Base-by-base conservation (phyloP, 2,113 vertebrate genomes). In the Acanthochromis polyacanthus region DNA sequence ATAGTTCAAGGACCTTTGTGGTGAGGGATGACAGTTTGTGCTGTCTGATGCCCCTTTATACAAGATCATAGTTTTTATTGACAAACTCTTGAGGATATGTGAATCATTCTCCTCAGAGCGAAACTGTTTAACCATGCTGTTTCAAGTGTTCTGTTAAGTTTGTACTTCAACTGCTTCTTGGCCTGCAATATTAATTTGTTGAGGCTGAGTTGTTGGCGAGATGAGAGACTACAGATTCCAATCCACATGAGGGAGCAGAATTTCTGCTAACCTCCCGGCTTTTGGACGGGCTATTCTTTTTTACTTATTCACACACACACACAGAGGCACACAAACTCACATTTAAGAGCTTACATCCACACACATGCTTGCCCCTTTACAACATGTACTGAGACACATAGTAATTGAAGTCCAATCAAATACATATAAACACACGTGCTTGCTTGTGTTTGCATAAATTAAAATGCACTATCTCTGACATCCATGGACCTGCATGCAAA, bases 191-290 rank as follows among this genome's bases (percentile, higher is more conserved):
- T 79, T 48, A 28, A 70, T 71, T 83, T 81, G 63, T 62, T 78
- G 57, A 69, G 67, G 61, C 67, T 20, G 52, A 43, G 45, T 25
- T 81, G 61, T 68, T 81, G 75, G 70, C 58, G 3, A 56, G 67
- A 78, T 64, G 53, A 56, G 50, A 20, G 22, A 45, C 70, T 53
- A 60, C 71, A 76, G 81, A 78, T 75, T 81, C 79, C 74, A 82
- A 78, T 80, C 58, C 61, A 83, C 57, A 68, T 59, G 53, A 71
- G 78, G 75, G 82, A 71, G 58, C 62, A 64, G 53, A 45, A 55
- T 88, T 75, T 81, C 73, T 88, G 76, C 76, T 85, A 79, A 75
- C 72, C 72, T 75, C 73, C 62, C 36, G 70, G 57, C 19, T 81
- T 80, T 81, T 82, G 66, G 67, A 85, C 19, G 50, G 53, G 48